Evolutionary conservation across 2,113 vertebrate species (phyloP).

Genomic region (Heterocephalus glaber): DNA sequence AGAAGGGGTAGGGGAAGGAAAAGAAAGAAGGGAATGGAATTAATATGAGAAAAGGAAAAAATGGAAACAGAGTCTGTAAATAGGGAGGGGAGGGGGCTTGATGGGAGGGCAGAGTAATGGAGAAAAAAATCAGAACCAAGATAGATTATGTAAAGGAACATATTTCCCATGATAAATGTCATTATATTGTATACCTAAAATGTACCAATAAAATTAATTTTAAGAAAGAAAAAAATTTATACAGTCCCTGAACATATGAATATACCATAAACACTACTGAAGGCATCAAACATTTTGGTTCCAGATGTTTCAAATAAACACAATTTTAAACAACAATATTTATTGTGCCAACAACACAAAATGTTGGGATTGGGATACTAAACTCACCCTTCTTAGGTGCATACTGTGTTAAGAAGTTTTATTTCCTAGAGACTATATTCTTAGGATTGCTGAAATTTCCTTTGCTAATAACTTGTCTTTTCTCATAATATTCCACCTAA

Average conservation of each 20-base stretch:
- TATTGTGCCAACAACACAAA: rapidly evolving
- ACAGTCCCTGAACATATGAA: background rate
- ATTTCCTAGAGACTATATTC: background rate
- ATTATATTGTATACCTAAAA: too few relatives aligned
- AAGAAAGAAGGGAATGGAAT: too few relatives aligned
- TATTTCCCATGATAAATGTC: too few relatives aligned
- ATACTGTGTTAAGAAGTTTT: background rate
- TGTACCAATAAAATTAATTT: too few relatives aligned
- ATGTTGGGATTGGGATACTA: background rate
- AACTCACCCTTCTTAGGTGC: background rate
- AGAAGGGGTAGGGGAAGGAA: too few relatives aligned
- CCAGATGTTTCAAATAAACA: background rate
- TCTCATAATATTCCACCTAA: background rate
- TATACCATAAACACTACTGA: background rate
- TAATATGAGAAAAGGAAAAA: too few relatives aligned
- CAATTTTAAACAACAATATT: background rate
- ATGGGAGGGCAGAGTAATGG: too few relatives aligned
- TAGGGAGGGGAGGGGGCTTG: too few relatives aligned
- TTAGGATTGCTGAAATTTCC: background rate
- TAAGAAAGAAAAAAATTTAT: background rate
- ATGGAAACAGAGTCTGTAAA: too few relatives aligned
- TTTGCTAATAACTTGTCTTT: background rate
- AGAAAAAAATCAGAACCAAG: too few relatives aligned
- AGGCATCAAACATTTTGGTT: background rate
- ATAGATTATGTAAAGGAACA: too few relatives aligned